Conservation (phyloP, 2,888 invertebrate genomes). For the Acleris cristana region DNA sequence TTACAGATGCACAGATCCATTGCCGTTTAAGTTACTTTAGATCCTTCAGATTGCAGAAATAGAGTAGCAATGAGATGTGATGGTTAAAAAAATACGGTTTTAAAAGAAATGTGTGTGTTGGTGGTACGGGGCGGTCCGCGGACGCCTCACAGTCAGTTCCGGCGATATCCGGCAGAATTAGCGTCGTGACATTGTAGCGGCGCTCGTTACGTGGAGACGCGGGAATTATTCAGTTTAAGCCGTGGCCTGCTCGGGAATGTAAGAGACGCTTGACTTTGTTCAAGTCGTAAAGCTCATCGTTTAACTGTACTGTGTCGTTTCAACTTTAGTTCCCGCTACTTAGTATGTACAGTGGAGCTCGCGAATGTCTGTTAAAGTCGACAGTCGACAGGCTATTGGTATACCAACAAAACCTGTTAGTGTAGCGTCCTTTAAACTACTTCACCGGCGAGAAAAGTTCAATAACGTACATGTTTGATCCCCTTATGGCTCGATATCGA, state of each 20-base stretch:
- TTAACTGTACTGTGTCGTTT: slow-evolving; percentile 12
- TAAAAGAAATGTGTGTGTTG: not conserved
- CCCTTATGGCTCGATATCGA: too few species aligned
- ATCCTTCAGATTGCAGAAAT: not conserved
- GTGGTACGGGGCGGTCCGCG: slow-evolving; percentile 3
- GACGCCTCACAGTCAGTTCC: slow-evolving; percentile 7
- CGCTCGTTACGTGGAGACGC: slow-evolving; percentile 13
- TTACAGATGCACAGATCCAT: not conserved
- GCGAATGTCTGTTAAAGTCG: too few species aligned
- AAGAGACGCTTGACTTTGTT: slow-evolving; percentile 14
- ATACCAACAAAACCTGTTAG: too few species aligned
- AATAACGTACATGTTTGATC: too few species aligned
- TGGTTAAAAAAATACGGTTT: not conserved
- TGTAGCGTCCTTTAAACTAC: too few species aligned
- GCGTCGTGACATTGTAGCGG: slow-evolving; percentile 4
- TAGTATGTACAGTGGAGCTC: too few species aligned
- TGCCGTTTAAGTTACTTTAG: not conserved
- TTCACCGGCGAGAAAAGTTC: too few species aligned
- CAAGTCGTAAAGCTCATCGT: slow-evolving; percentile 7
- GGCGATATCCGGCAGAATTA: slow-evolving; percentile 18
- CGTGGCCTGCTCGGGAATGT: slow-evolving; percentile 10
- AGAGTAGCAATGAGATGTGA: not conserved
- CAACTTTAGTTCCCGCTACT: slow-evolving; percentile 5
- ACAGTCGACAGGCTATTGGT: too few species aligned
- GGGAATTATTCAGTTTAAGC: slow-evolving; percentile 9